A percentile compares a stretch with the other conserved stretches of the same genome.
Evolutionary conservation across 2,113 vertebrate species (phyloP).

Genomic region (Barnardius zonarius): DNA sequence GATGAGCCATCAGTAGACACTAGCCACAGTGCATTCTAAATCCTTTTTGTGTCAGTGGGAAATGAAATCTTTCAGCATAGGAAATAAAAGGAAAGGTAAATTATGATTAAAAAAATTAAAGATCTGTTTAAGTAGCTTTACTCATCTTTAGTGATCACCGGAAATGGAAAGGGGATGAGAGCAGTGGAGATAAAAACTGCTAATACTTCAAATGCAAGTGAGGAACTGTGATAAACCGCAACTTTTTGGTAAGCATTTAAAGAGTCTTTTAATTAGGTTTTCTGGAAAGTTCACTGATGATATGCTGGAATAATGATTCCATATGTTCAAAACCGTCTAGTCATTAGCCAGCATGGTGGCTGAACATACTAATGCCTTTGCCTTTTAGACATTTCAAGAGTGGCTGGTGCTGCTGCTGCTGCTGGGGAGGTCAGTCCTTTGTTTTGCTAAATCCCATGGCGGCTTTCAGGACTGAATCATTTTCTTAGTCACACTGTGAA

Average conservation of each 20-base stretch:
- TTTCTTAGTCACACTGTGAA: constrained; percentile 49
- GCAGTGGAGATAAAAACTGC: constrained; percentile 39
- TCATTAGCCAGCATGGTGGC: constrained; percentile 73
- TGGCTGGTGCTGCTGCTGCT: background rate
- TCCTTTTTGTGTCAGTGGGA: constrained; percentile 16
- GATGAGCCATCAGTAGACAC: background rate
- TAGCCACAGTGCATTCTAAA: background rate
- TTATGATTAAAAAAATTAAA: constrained; percentile 64
- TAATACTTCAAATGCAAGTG: constrained; percentile 63
- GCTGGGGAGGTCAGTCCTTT: constrained; percentile 48
- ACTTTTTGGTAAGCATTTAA: constrained; percentile 76
- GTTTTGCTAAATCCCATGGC: constrained; percentile 41
- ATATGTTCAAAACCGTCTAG: constrained; percentile 72
- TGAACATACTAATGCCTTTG: constrained; percentile 72
- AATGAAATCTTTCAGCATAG: constrained; percentile 24
- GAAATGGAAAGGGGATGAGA: constrained; percentile 55
- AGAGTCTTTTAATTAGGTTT: constrained; percentile 77
- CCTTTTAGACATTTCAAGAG: constrained; percentile 67
- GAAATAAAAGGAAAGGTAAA: constrained; percentile 62
- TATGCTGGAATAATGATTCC: constrained; percentile 75
- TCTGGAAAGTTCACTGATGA: constrained; percentile 77
- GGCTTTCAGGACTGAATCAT: constrained; percentile 15
- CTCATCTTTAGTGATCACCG: constrained; percentile 55
- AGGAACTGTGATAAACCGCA: constrained; percentile 66
- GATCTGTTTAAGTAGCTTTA: constrained; percentile 66